phyloP scores from a whole-genome alignment of 1,140 invertebrate species.

The Cyrtorhinus lividipennis region DNA sequence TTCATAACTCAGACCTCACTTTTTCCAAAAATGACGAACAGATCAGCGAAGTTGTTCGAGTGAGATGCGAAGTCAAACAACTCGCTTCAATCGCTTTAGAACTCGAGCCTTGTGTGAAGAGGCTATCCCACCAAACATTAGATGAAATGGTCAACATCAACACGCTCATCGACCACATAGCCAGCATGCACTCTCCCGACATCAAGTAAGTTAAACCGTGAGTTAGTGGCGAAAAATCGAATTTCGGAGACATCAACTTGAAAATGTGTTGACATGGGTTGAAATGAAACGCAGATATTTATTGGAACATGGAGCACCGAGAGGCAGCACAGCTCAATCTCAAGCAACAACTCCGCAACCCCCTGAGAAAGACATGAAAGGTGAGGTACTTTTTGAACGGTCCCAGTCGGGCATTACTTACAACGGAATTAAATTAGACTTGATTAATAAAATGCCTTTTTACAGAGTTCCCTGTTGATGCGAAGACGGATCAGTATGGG shows the following conservation, averaged over 20 bases:
- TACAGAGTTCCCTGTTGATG: background rate
- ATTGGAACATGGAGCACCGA: conserved; percentile 19
- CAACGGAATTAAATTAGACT: too few species aligned
- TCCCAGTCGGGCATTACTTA: too few species aligned
- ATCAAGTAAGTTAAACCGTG: conserved; percentile 11
- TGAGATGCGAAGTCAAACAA: conserved; percentile 49
- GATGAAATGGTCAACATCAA: conserved; percentile 33
- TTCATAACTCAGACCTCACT: too few species aligned
- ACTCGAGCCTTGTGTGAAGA: conserved; percentile 47
- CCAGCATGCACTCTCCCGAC: conserved; percentile 28
- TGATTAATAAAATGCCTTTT: too few species aligned
- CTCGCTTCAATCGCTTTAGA: conserved; percentile 44
- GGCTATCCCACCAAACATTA: conserved; percentile 30
- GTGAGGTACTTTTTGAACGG: background rate
- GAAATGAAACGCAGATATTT: conserved; percentile 17
- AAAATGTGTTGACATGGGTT: too few species aligned
- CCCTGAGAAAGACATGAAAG: conserved; percentile 11
- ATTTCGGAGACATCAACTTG: background rate
- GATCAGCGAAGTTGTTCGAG: conserved; percentile 47
- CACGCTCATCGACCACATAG: conserved; percentile 39
- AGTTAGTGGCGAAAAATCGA: background rate
- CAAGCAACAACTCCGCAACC: conserved; percentile 6
- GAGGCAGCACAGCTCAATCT: conserved; percentile 14
- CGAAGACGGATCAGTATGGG: conserved; percentile 15
- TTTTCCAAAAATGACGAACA: too few species aligned